Percentiles rank a stretch among this genome's conserved stretches.
phyloP scores from a whole-genome alignment of 2,797 vertebrate genomes.

The Lateolabrax maculatus region DNA sequence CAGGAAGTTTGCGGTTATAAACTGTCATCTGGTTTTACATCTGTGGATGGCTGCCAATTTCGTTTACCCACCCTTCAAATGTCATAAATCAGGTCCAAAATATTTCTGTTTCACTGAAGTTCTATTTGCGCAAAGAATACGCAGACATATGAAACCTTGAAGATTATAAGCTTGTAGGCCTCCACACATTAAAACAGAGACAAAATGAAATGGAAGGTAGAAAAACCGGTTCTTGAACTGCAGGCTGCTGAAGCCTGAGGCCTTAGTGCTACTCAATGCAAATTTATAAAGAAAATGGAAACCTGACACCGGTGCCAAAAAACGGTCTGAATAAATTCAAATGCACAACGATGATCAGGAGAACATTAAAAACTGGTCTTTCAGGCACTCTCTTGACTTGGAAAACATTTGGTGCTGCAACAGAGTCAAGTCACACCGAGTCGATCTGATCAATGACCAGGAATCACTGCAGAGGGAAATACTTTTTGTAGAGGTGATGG shows the following conservation, averaged over 20 bases:
- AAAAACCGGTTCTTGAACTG: conserved; percentile 7
- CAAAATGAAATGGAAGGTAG: rapidly evolving
- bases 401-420: background rate
- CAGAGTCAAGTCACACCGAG: background rate
- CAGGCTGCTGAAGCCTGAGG: background rate
- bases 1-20: background rate
- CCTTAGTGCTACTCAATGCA: background rate
- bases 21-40: background rate
- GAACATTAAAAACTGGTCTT: background rate
- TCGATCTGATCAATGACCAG: background rate
- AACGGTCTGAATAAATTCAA: background rate
- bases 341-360: background rate
- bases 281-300: background rate
- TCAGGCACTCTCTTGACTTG: background rate
- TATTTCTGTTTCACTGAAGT: too few species aligned
- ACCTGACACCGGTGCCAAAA: background rate
- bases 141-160: background rate
- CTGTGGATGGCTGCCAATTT: too few species aligned
- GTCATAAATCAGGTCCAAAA: background rate
- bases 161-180: too few species aligned
- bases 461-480: background rate
- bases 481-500: background rate
- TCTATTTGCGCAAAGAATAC: background rate
- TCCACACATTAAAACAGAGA: too few species aligned
- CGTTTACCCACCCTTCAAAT: rapidly evolving